Conservation (phyloP, 2,888 invertebrate genomes). For the Cistogaster globosa region DNA sequence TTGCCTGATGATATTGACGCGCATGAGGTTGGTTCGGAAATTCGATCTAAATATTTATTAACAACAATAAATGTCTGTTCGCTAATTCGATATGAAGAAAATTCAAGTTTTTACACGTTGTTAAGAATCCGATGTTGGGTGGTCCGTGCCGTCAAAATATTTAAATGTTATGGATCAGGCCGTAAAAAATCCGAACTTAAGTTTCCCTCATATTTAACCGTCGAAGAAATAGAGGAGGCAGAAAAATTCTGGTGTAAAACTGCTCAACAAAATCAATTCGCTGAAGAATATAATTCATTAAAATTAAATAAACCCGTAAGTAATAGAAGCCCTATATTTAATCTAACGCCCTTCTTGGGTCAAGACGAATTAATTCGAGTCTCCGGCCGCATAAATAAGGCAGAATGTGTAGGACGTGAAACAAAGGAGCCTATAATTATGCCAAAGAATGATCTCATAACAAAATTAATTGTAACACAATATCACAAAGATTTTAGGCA, state of each 20-base stretch:
- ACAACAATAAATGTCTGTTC: neutral
- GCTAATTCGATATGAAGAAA: slow-evolving; percentile 7
- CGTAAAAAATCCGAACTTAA: neutral
- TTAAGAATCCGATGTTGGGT: slow-evolving; percentile 31
- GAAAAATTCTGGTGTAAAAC: slow-evolving; percentile 26
- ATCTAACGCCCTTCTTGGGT: slow-evolving; percentile 16
- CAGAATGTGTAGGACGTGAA: no score
- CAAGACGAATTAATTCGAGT: slow-evolving; percentile 28
- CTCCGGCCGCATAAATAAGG: slow-evolving; percentile 8
- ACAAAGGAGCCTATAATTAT: no score
- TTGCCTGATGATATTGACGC: slow-evolving; percentile 10
- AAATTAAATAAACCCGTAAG: neutral
- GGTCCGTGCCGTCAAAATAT: slow-evolving; percentile 8
- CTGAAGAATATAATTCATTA: neutral
- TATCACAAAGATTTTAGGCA: no score
- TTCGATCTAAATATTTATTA: slow-evolving; percentile 28
- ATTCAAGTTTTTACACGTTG: slow-evolving; percentile 9
- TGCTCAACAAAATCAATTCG: slow-evolving; percentile 3
- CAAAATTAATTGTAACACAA: no score
- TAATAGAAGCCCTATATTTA: slow-evolving; percentile 27
- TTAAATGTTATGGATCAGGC: slow-evolving; percentile 7
- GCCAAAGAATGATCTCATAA: no score
- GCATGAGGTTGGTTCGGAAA: slow-evolving; percentile 11
- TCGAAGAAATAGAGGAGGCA: slow-evolving; percentile 4
- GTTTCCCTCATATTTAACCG: neutral